A percentile compares a stretch with the other conserved stretches of the same genome.
phyloP scores from a whole-genome alignment of 2,888 invertebrate genomes.

The Cheiracanthium punctorium region DNA sequence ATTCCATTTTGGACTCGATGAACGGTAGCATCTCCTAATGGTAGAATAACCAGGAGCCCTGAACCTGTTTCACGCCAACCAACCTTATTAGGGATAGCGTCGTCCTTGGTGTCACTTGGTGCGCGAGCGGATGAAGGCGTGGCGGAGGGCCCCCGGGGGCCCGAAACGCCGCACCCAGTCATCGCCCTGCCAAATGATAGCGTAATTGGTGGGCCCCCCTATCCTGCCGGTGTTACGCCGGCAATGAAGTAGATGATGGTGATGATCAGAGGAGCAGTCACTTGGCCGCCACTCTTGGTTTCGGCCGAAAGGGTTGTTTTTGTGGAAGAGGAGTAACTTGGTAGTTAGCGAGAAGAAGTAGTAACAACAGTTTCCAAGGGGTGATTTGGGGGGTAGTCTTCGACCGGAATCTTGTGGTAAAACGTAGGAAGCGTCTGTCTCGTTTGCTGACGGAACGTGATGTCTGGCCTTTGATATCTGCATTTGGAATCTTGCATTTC shows the following conservation, averaged over 20 bases:
- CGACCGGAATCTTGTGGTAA: not conserved
- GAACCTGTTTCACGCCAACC: not conserved
- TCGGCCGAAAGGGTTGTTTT: conserved; percentile 14
- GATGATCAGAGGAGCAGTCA: conserved; percentile 12
- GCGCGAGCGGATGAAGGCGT: conserved; percentile 20
- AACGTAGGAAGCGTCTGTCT: no score
- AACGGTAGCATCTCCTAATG: conserved; percentile 11
- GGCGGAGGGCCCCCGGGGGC: conserved; percentile 32
- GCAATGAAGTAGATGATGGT: not conserved
- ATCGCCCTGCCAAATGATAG: conserved; percentile 47
- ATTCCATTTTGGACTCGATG: not conserved
- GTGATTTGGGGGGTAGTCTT: not conserved
- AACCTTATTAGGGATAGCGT: not conserved
- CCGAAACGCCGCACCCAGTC: conserved; percentile 50
- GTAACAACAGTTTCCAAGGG: not conserved
- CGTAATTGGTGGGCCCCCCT: conserved; percentile 44
- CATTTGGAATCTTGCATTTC: no score
- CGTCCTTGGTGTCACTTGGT: conserved; percentile 34
- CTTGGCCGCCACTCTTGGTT: not conserved
- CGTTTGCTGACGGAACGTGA: no score
- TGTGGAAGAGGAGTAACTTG: not conserved
- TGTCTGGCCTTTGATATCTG: no score
- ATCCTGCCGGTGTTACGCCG: conserved; percentile 52
- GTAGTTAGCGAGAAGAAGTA: not conserved
- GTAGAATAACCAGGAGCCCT: not conserved